A percentile compares a stretch with the other conserved stretches of the same genome.
These are phyloP conservation scores for Tupaia tana DNA, from an alignment of 2,113 vertebrate species.

Conservation along the genomic window DNA sequence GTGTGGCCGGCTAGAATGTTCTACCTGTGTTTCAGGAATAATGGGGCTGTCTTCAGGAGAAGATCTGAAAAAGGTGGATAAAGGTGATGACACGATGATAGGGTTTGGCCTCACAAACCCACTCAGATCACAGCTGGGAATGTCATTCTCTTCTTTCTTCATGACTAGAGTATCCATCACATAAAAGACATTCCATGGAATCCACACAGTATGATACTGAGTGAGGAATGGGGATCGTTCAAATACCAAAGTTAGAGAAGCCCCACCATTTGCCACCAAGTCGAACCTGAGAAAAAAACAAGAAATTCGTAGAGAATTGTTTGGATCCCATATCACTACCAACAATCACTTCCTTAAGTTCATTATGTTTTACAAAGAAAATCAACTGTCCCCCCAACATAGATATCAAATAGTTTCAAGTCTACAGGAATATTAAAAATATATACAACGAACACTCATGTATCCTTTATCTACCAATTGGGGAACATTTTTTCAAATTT, in stretches of 20 bases:
- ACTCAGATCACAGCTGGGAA: constrained; percentile 96
- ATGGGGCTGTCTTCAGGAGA: constrained; percentile 96
- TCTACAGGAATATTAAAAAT: not conserved
- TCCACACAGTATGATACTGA: constrained; percentile 95
- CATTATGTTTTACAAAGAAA: constrained; percentile 48
- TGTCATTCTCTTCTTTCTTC: constrained; percentile 97
- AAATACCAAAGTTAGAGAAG: constrained; percentile 95
- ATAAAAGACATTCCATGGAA: constrained; percentile 97
- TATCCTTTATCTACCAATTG: not conserved
- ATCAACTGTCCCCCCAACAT: not conserved
- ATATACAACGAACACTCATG: not conserved
- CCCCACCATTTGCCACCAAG: constrained; percentile 95
- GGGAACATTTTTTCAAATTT: not conserved
- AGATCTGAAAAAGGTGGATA: constrained; percentile 96
- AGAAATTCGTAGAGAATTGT: not conserved
- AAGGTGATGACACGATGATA: constrained; percentile 93
- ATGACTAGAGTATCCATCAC: constrained; percentile 99
- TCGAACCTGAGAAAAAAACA: constrained; percentile 92
- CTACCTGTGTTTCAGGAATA: constrained; percentile 98
- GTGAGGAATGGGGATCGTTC: constrained; percentile 94
- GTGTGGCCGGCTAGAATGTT: not conserved
- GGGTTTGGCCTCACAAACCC: constrained; percentile 95
- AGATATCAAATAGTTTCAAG: not conserved
- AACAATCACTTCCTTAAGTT: not conserved
- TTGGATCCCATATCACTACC: not conserved